Conservation (phyloP, 2,113 vertebrate species). For the Brachyistius frenatus region DNA sequence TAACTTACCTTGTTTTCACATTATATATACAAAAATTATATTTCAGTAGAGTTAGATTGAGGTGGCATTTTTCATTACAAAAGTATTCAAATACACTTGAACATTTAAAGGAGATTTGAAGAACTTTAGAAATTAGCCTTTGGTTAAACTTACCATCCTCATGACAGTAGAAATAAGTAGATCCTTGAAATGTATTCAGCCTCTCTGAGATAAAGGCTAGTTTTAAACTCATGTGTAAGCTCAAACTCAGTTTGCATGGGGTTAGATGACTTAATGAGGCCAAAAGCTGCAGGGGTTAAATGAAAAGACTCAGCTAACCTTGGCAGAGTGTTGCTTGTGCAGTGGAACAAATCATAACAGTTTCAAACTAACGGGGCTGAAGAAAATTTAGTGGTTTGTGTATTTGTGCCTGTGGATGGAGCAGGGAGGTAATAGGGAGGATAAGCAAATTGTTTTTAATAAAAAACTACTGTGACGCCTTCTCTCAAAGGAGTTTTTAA, state of each 20-base stretch:
- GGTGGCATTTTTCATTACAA: not conserved
- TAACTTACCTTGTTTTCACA: too few species aligned
- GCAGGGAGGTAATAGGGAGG: not conserved
- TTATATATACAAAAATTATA: too few species aligned
- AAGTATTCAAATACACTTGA: not conserved
- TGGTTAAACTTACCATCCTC: not conserved
- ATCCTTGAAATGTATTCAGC: constrained; percentile 2
- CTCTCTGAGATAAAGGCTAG: constrained; percentile 4
- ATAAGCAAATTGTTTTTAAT: constrained; percentile 19
- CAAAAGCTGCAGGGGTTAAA: constrained; percentile 42
- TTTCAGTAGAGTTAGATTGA: not conserved
- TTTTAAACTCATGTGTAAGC: constrained; percentile 16
- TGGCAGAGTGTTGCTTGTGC: constrained; percentile 35
- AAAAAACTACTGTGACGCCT: not conserved
- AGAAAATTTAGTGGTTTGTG: constrained; percentile 35
- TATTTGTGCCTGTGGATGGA: constrained; percentile 27
- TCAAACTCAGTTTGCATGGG: constrained; percentile 3
- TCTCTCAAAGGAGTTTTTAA: constrained; percentile 19
- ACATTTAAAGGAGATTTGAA: not conserved
- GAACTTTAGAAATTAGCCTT: not conserved
- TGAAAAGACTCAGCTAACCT: constrained; percentile 44
- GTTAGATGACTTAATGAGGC: constrained; percentile 30
- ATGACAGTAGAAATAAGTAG: not conserved
- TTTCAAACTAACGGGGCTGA: constrained; percentile 24
- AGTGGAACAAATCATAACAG: constrained; percentile 28